phyloP scores from a whole-genome alignment of 2,888 invertebrate species.

The Limenitis camilla region DNA sequence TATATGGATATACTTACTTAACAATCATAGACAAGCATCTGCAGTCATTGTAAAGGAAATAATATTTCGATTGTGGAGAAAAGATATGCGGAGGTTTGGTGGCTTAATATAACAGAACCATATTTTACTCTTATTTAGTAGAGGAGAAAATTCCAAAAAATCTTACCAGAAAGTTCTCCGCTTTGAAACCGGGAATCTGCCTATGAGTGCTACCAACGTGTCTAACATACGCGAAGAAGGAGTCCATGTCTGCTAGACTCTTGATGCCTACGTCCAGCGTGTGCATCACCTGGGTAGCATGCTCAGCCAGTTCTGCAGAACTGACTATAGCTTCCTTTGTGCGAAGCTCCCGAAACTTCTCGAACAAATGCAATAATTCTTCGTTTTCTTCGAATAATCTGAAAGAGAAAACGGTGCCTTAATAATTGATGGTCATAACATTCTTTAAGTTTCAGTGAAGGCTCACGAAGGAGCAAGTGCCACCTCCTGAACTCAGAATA shows the following conservation, averaged over 20 bases:
- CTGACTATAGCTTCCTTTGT: slow-evolving; percentile 84
- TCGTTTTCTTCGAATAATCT: slow-evolving; percentile 90
- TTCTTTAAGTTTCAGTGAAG: no score
- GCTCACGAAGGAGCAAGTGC: no score
- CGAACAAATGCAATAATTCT: slow-evolving; percentile 83
- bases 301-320: slow-evolving; percentile 88
- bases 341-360: slow-evolving; percentile 83
- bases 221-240: slow-evolving; percentile 84
- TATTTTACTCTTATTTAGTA: no score
- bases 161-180: slow-evolving; percentile 90
- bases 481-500: no score
- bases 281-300: slow-evolving; percentile 90
- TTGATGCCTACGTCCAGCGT: slow-evolving; percentile 91
- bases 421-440: no score
- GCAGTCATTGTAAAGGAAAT: no score
- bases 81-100: no score
- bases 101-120: no score
- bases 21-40: no score
- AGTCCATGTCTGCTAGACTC: slow-evolving; percentile 85
- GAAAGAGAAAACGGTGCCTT: slow-evolving; percentile 31
- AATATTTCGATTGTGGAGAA: no score
- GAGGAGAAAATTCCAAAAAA: no score
- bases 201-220: slow-evolving; percentile 88
- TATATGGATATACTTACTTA: no score
- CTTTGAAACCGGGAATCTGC: slow-evolving; percentile 87